phyloP scores from a whole-genome alignment of 1,140 invertebrate species.

The Listronotus bonariensis region DNA sequence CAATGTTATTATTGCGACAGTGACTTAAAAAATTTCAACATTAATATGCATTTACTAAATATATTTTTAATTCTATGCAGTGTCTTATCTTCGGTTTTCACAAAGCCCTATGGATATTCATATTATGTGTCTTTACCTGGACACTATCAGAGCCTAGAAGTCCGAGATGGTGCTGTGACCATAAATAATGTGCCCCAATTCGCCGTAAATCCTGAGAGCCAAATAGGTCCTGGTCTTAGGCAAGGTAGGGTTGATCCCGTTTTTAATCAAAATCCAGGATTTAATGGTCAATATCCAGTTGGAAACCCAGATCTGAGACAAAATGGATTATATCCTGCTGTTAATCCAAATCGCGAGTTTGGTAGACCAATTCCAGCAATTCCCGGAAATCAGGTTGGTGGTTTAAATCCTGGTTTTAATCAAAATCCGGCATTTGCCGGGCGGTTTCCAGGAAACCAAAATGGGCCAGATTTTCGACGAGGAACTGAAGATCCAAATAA shows the following conservation, averaged over 20 bases:
- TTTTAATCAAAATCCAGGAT: neutral
- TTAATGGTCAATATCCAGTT: slow-evolving; percentile 1
- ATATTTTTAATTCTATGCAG: slow-evolving; percentile 1
- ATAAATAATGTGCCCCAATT: neutral
- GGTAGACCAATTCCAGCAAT: neutral
- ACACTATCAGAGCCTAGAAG: slow-evolving; percentile 26
- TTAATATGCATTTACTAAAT: slow-evolving; percentile 19
- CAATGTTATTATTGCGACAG: too few relatives aligned
- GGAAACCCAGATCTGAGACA: too few relatives aligned
- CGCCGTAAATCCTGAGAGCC: neutral
- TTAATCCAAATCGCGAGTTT: too few relatives aligned
- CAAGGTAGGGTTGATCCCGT: slow-evolving; percentile 1
- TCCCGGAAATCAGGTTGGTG: neutral
- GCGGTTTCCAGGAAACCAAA: neutral
- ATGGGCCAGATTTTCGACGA: neutral
- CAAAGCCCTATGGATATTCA: slow-evolving; percentile 22
- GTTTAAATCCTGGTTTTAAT: neutral
- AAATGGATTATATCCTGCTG: too few relatives aligned
- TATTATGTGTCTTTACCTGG: slow-evolving; percentile 30
- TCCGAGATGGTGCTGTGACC: slow-evolving; percentile 8
- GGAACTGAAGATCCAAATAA: neutral
- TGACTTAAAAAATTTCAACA: neutral
- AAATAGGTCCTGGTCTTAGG: slow-evolving; percentile 4
- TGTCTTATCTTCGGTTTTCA: neutral
- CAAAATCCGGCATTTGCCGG: slow-evolving; percentile 1